A percentile compares a stretch with the other conserved stretches of the same genome.
Evolutionary conservation across 2,888 invertebrate species (phyloP).

Genomic region (Leucophenga maculata): DNA sequence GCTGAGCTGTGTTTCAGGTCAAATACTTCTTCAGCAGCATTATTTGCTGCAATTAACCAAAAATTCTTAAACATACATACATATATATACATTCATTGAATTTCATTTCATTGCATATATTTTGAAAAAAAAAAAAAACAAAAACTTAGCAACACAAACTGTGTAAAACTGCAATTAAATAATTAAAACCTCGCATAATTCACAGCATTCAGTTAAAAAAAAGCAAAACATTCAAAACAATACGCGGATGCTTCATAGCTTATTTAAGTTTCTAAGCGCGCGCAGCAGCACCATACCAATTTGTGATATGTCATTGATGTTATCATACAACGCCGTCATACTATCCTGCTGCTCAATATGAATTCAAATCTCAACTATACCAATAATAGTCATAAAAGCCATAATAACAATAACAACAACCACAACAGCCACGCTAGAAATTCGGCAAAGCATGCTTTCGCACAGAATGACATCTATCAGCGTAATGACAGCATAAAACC

Average conservation of each 20-base stretch:
- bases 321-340: conserved; percentile 10
- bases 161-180: background rate
- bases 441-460: conserved; percentile 25
- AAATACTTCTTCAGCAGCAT: too few species aligned
- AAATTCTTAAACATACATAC: background rate
- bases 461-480: conserved; percentile 14
- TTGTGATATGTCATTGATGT: conserved; percentile 15
- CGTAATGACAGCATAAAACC: background rate
- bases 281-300: too few species aligned
- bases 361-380: conserved; percentile 33
- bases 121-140: background rate
- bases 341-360: conserved; percentile 35
- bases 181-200: conserved; percentile 14
- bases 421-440: conserved; percentile 27
- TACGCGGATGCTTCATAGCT: conserved; percentile 11
- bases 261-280: background rate
- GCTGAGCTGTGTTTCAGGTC: too few species aligned
- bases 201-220: conserved; percentile 20
- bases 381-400: conserved; percentile 40
- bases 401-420: conserved; percentile 33
- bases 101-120: background rate
- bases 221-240: too few species aligned
- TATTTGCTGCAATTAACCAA: background rate
- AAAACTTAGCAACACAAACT: background rate
- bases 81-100: background rate